Base-by-base conservation (phyloP, 2,888 invertebrate genomes). In the Electrophaes corylata region DNA sequence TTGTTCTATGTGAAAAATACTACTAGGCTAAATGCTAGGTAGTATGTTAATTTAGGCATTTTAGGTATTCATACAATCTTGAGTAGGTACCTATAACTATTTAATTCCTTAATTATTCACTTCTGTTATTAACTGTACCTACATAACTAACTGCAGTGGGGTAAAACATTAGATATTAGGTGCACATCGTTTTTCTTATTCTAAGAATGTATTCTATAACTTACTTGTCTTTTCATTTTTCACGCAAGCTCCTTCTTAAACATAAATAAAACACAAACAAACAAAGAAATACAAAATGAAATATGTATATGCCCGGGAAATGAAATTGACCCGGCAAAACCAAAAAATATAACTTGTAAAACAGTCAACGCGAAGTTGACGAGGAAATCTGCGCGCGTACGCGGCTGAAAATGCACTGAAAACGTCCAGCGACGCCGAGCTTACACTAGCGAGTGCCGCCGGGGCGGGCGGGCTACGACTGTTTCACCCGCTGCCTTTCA, bases 331-430 rank as follows among this genome's bases (percentile, higher is more conserved):
- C 6, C 6, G 26, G 18, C 14, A 10, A 47, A 37, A 14, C 18
- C 23, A 26, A 19, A 23, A 6, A 49, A 37, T n/a, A 37, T 49
- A 49, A 49, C 44, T 55, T 55, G 49, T 55, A 8, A 14, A 23
- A 20, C 14, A 31, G 18, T 26, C 16, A 59, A 29, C 41, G 51
- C 61, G 49, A 64, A 65, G 62, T 65, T 62, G 29, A 6, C 35
- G 48, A 57, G 57, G 47, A 63, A 59, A 60, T 57, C 53, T 39
- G 33, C 47, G 44, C 55, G 48, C 52, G 44, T n/a, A 35, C 48
- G 48, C 47, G 51, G 10, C 55, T 62, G 55, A 58, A 62, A 62
- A 57, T 51, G 51, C 33, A 52, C 59, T 65, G 67, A 65, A 61
- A 56, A 20, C 52, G 43, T 26, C 20, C 29, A 39, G 20, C 35